A percentile compares a stretch with the other conserved stretches of the same genome.
Conservation (phyloP, 2,797 vertebrate species). For the Enteromius argenteus region DNA sequence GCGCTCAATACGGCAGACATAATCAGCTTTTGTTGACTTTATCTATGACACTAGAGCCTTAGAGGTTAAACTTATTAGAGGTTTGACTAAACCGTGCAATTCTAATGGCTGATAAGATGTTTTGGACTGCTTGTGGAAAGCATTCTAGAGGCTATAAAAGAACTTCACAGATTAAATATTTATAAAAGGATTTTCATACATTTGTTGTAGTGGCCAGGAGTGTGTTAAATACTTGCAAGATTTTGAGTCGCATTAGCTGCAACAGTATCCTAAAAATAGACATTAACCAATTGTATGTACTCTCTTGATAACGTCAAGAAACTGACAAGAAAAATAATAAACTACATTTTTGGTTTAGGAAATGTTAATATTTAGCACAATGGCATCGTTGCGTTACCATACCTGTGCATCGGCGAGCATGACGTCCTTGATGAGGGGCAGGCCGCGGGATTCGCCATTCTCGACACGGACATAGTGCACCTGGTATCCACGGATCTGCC, state of each 20-base stretch:
- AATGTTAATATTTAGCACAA: background rate
- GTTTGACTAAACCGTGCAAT: constrained; percentile 30
- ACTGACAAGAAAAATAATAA: background rate
- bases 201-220: background rate
- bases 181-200: constrained; percentile 2
- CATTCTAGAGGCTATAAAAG: constrained; percentile 27
- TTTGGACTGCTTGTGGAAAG: constrained; percentile 30
- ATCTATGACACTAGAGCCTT: constrained; percentile 40
- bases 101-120: constrained; percentile 45
- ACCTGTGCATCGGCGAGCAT: constrained; percentile 99
- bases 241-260: background rate
- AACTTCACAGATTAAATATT: constrained; percentile 36
- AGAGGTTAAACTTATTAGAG: constrained; percentile 50
- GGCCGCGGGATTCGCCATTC: constrained; percentile 92
- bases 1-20: constrained; percentile 63
- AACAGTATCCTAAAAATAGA: background rate
- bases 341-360: background rate
- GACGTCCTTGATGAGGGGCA: constrained; percentile 94
- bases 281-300: constrained; percentile 29
- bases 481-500: constrained; percentile 98
- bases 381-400: constrained; percentile 44
- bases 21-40: constrained; percentile 65
- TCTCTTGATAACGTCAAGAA: background rate
- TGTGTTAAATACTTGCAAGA: background rate
- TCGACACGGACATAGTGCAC: constrained; percentile 96